Conservation (phyloP, 2,797 vertebrate genomes). For the Leptoclinus maculatus region DNA sequence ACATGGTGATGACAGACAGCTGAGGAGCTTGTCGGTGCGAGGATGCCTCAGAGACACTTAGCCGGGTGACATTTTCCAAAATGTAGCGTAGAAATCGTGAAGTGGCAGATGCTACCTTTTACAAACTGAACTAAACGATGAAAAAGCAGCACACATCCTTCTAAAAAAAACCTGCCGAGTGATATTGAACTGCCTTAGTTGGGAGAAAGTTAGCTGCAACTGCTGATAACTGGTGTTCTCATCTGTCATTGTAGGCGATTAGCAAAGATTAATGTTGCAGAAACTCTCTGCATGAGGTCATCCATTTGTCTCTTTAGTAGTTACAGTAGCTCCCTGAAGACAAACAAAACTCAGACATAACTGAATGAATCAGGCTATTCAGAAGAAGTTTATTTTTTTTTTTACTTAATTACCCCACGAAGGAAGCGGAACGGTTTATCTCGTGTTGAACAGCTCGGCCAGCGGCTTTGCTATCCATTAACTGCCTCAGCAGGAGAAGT, state of each 20-base stretch:
- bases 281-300: slow-evolving; percentile 6
- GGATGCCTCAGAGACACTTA: slow-evolving; percentile 49
- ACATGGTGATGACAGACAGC: slow-evolving; percentile 69
- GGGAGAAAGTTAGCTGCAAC: slow-evolving; percentile 6
- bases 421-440: slow-evolving; percentile 48
- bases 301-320: slow-evolving; percentile 21
- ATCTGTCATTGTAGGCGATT: slow-evolving; percentile 14
- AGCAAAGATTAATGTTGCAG: slow-evolving; percentile 20
- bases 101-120: neutral
- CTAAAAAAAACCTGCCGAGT: neutral
- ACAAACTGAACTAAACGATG: neutral
- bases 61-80: slow-evolving; percentile 22
- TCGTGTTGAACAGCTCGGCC: slow-evolving; percentile 3
- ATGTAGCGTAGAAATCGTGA: neutral
- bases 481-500: slow-evolving; percentile 17
- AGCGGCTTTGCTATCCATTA: slow-evolving; percentile 39
- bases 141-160: neutral
- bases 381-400: neutral
- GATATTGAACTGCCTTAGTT: neutral
- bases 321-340: slow-evolving; percentile 4
- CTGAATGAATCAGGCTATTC: neutral
- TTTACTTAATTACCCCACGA: neutral
- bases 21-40: slow-evolving; percentile 44
- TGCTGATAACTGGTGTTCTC: neutral
- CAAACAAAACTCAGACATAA: slow-evolving; percentile 14